Percentiles rank a stretch among this genome's conserved stretches.
These are phyloP conservation scores for Pithys albifrons DNA, from an alignment of 2,113 vertebrate genomes.

Conservation along the genomic window DNA sequence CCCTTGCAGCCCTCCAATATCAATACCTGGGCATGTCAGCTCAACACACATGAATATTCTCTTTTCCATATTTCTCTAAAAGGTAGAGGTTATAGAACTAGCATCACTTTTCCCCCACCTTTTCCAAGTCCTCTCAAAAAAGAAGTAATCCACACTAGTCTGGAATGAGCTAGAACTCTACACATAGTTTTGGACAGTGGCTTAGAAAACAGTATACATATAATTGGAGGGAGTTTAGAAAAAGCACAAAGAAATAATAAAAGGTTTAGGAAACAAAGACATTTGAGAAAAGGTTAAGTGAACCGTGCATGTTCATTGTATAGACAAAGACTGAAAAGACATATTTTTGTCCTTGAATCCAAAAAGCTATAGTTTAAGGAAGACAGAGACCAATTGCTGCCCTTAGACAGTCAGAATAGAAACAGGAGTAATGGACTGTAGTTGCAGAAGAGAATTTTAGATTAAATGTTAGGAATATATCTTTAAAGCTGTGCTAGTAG, in stretches of 20 bases:
- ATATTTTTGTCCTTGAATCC: not conserved
- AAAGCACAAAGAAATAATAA: not conserved
- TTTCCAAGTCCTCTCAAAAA: not conserved
- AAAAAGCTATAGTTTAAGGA: not conserved
- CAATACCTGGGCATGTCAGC: not conserved
- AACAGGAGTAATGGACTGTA: not conserved
- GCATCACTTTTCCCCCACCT: fast-evolving
- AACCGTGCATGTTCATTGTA: not conserved
- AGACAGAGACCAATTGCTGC: not conserved
- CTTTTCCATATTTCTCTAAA: not conserved
- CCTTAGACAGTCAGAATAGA: not conserved
- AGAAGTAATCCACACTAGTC: fast-evolving
- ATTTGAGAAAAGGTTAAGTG: not conserved
- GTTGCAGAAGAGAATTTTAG: not conserved
- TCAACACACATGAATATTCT: not conserved
- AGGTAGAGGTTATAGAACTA: not conserved
- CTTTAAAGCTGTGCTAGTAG: not conserved
- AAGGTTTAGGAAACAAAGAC: not conserved
- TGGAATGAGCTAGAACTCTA: not conserved
- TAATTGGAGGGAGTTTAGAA: not conserved
- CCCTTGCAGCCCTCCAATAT: fast-evolving
- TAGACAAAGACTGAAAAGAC: not conserved
- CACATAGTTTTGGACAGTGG: not conserved
- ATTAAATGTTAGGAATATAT: not conserved
- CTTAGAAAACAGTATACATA: not conserved